Evolutionary conservation across 2,888 invertebrate species (phyloP).

Genomic region (Andrena trimmerana): DNA sequence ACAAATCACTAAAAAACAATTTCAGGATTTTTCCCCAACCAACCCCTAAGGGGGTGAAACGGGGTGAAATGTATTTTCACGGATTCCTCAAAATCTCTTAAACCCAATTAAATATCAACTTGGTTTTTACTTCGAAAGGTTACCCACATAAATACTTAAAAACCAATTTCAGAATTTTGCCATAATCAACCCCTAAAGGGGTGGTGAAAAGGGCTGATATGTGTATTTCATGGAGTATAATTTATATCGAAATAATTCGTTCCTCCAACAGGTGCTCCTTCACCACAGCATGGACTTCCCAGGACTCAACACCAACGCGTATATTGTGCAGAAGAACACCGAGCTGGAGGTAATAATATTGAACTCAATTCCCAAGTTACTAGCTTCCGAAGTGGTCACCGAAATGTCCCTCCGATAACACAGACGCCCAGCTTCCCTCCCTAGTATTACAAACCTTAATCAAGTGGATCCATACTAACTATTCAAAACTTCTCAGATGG

Average conservation of each 20-base stretch:
- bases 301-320: slow-evolving; percentile 40
- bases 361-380: neutral
- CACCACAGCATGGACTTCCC: slow-evolving; percentile 78
- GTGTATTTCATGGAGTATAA: neutral
- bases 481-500: slow-evolving; percentile 33
- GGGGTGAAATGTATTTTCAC: no score
- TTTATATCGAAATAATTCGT: neutral
- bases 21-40: no score
- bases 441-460: neutral
- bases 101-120: no score
- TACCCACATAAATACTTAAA: no score
- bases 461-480: neutral
- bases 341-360: slow-evolving; percentile 61
- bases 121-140: no score
- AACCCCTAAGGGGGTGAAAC: no score
- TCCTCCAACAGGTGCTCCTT: slow-evolving; percentile 72
- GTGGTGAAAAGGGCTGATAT: no score
- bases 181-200: no score
- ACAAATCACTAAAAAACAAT: no score
- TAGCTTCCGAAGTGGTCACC: neutral
- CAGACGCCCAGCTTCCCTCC: no score
- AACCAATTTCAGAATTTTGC: no score
- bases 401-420: neutral
- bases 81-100: no score
- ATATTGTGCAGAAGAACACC: slow-evolving; percentile 47